Conservation (phyloP, 1,140 invertebrate species). For the Bombyx mori region DNA sequence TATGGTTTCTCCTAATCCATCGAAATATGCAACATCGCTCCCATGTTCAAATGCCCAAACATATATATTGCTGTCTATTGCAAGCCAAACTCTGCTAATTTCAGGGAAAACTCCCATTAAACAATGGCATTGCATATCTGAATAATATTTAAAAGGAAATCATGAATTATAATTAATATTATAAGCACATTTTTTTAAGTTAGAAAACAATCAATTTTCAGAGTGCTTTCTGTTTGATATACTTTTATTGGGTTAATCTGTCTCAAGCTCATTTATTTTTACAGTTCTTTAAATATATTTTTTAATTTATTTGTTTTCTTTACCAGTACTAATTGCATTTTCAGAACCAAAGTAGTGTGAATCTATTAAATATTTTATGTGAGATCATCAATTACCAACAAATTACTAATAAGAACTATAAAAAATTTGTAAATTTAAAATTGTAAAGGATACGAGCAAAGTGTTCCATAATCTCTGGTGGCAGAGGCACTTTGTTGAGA, state of each 20-base stretch:
- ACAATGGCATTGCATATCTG: conserved; percentile 94
- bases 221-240: too few relatives aligned
- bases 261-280: too few relatives aligned
- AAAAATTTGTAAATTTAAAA: background rate
- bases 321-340: too few relatives aligned
- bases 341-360: background rate
- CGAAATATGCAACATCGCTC: conserved; percentile 92
- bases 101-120: conserved; percentile 97
- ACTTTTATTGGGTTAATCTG: too few relatives aligned
- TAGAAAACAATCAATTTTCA: too few relatives aligned
- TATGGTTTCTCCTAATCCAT: conserved; percentile 92
- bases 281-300: too few relatives aligned
- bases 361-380: conserved; percentile 1
- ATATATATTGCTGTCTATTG: conserved; percentile 98
- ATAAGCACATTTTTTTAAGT: background rate
- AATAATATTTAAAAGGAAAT: conserved; percentile 23
- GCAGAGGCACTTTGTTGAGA: conserved; percentile 88
- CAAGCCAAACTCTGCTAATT: conserved; percentile 95
- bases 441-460: conserved; percentile 88
- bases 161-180: conserved; percentile 1
- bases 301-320: background rate
- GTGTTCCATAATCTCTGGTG: conserved; percentile 93
- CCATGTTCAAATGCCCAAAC: conserved; percentile 95
- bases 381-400: background rate
- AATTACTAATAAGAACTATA: background rate